Base-by-base conservation (phyloP, 2,113 vertebrate species). In the Rissa tridactyla region DNA sequence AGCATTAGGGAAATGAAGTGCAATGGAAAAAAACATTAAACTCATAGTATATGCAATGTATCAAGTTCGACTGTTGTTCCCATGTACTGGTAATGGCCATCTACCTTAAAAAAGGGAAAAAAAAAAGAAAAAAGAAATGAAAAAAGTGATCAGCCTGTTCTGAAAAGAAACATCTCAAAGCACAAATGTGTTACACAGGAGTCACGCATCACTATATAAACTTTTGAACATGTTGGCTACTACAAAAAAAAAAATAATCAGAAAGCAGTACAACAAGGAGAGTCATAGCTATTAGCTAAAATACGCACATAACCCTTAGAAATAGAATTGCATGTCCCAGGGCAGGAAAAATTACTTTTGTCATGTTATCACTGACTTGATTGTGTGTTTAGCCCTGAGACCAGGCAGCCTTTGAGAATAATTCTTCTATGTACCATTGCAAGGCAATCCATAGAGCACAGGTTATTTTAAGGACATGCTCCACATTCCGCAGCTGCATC, bases 1-100 rank as follows among this genome's bases (percentile, higher is more conserved):
- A 94, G 94, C 97, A 92, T 96, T 88, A 98, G 82, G 95, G 97
- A 97, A 94, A 96, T 83, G 86, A 93, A 62, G 86, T 92, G 90
- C 88, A 97, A 91, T 36, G 93, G 88, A 58, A 83, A 73, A 73
- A 89, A 93, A 65, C 91, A 97, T 95, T 96, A 97, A 95, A 95
- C 80, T 92, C 88, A 83, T 88, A 95, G 92, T 88, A 73, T 94
- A 96, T 94, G 92, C 94, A 95, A 92, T 26, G 20, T 91, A 95
- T 92, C 91, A 75, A 88, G 91, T 92, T 68, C 85, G 75, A 91
- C 86, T 87, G 71, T 92, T 94, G 83, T 76, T 95, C 77, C 32
- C 51, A 19, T 71, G 89, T 91, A 91, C 49, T 68, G 55, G 30
- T 92, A 97, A 97, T 82, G 83, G 91, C 87, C 75, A 91, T 27